Conservation (phyloP, 2,113 vertebrate genomes). For the Otolemur garnettii region DNA sequence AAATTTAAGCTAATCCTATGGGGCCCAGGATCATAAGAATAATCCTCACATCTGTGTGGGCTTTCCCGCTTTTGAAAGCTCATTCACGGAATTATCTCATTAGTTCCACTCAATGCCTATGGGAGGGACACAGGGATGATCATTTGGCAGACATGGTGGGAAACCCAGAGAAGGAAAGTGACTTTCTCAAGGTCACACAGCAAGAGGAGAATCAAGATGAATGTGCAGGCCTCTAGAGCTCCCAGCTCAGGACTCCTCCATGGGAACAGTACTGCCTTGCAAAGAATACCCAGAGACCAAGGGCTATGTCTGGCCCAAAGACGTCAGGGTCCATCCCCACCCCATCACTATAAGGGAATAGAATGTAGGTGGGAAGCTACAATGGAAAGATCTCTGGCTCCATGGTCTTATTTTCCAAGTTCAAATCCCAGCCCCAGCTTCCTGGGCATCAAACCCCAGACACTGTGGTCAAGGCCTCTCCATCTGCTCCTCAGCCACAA, state of each 20-base stretch:
- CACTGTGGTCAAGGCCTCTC: neutral
- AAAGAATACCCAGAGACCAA: neutral
- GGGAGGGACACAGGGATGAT: conserved; percentile 25
- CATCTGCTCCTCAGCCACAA: neutral
- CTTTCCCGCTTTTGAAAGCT: conserved; percentile 76
- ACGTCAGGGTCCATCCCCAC: neutral
- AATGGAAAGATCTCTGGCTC: neutral
- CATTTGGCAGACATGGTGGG: conserved; percentile 75
- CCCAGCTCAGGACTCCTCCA: neutral
- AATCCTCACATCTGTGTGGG: conserved; percentile 82
- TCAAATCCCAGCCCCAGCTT: neutral
- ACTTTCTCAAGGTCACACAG: conserved; percentile 73
- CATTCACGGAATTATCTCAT: conserved; percentile 78
- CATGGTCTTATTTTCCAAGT: neutral
- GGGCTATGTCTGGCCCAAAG: neutral
- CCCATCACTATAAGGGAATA: neutral
- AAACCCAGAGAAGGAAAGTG: conserved; percentile 51
- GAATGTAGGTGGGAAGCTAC: neutral
- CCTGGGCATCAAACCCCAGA: neutral
- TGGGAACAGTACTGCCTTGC: neutral
- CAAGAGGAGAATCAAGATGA: neutral
- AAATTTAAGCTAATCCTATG: conserved; percentile 78
- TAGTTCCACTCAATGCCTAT: conserved; percentile 56
- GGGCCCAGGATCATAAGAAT: conserved; percentile 66
- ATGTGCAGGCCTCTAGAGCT: neutral